Conservation (phyloP, 2,888 invertebrate genomes). For the Matsumyia berberina region DNA sequence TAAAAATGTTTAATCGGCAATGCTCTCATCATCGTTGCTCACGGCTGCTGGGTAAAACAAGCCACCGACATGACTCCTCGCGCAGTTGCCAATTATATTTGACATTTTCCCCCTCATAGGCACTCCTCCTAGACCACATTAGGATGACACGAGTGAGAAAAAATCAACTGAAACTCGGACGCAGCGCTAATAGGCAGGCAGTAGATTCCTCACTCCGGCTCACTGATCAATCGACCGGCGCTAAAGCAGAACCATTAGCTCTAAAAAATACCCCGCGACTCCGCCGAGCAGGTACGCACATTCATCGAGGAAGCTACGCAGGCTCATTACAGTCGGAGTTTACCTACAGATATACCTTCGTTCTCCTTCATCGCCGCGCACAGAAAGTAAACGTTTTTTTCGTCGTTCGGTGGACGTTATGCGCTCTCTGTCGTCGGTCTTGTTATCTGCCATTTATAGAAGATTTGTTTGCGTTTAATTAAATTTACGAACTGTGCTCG, state of each 20-base stretch:
- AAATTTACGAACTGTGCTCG: constrained; percentile 61
- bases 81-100: constrained; percentile 74
- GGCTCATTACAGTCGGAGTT: constrained; percentile 56
- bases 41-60: constrained; percentile 61
- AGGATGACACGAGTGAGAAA: constrained; percentile 73
- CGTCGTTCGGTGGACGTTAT: constrained; percentile 25
- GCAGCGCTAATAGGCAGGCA: constrained; percentile 68
- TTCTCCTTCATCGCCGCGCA: constrained; percentile 31
- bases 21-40: constrained; percentile 62
- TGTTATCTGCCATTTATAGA: constrained; percentile 73
- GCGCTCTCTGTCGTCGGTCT: constrained; percentile 48
- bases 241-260: constrained; percentile 56
- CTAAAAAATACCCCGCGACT: constrained; percentile 22
- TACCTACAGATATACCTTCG: not conserved
- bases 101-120: constrained; percentile 66
- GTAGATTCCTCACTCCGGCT: constrained; percentile 35
- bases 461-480: constrained; percentile 73
- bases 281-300: constrained; percentile 34
- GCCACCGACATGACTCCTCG: constrained; percentile 70
- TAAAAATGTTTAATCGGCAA: constrained; percentile 71
- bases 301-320: constrained; percentile 60
- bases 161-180: constrained; percentile 43
- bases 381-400: constrained; percentile 21
- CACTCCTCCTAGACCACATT: constrained; percentile 55
- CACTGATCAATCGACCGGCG: constrained; percentile 62